Evolutionary conservation across 2,797 vertebrate species (phyloP).

Genomic region (Holocentrus rufus): DNA sequence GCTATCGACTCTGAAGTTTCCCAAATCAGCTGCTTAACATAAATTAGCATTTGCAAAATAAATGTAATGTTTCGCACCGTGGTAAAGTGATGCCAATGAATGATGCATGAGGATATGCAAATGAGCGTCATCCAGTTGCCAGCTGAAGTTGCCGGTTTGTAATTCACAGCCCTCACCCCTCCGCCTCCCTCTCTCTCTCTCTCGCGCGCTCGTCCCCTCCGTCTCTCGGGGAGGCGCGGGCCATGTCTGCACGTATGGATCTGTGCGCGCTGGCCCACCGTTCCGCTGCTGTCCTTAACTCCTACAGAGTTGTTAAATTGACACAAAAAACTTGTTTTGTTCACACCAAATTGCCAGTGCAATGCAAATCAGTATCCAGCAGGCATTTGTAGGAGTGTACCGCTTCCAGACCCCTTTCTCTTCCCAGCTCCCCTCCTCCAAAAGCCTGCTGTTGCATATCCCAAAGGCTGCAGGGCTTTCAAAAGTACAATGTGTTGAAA

Average conservation of each 20-base stretch:
- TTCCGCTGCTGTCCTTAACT: conserved; percentile 32
- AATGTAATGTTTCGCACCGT: conserved; percentile 69
- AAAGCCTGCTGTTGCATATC: conserved; percentile 55
- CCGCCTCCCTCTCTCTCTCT: not conserved
- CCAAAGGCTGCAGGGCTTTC: conserved; percentile 47
- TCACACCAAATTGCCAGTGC: conserved; percentile 40
- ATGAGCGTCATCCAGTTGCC: conserved; percentile 63
- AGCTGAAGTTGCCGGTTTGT: conserved; percentile 54
- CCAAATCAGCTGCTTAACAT: conserved; percentile 78
- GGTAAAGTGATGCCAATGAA: conserved; percentile 77
- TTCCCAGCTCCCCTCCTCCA: conserved; percentile 40
- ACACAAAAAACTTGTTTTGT: conserved; percentile 53
- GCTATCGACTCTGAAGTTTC: conserved; percentile 69
- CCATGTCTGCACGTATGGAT: conserved; percentile 8
- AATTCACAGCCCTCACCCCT: conserved; percentile 41
- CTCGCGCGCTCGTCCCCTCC: not conserved
- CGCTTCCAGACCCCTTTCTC: conserved; percentile 43
- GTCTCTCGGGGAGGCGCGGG: not conserved
- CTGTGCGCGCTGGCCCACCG: conserved; percentile 1
- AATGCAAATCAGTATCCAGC: conserved; percentile 69
- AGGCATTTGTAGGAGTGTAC: conserved; percentile 49
- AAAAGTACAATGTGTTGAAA: conserved; percentile 53
- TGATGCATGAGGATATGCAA: conserved; percentile 79
- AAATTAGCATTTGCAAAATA: conserved; percentile 81
- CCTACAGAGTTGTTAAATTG: conserved; percentile 46